Base-by-base conservation (phyloP, 2,113 vertebrate genomes). In the Manacus vitellinus region DNA sequence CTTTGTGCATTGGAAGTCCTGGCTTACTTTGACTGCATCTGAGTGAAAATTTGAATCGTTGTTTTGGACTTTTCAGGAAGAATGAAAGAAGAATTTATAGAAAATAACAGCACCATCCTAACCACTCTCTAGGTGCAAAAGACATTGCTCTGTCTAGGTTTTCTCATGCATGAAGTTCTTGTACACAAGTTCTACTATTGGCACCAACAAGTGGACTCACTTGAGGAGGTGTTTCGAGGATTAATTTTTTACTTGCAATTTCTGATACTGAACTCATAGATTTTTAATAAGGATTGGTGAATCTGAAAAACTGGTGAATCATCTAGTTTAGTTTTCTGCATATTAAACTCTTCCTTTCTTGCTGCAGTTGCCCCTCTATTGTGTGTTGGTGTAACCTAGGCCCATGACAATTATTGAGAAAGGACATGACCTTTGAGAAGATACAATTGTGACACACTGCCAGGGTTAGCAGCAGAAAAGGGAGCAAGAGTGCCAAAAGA, bases 1-100 rank as follows among this genome's bases (percentile, higher is more conserved):
- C 95, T 97, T 96, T 96, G 89, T 94, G 43, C 65, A 46, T 58
- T 96, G 80, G 89, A 91, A 94, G 91, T 85, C 80, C 92, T 91
- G 88, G 83, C 62, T 94, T 92, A 66, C 87, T 96, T 94, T 87
- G 56, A 91, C 43, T 85, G 49, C 52, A 70, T 89, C 73, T 94
- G 85, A 61, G 46, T 47, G 46, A 94, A 94, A 93, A 94, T 89
- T 85, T 81, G n/a, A 52, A 88, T 75, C n/a, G 21, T 44, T 22
- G 49, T 68, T 89, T 74, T 47, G 61, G 73, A 81, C 43, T 95
- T 94, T 65, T 66, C 70, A 70, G 54, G 58, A 92, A 84, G 72
- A 66, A 54, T 27, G 41, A 68, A 72, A 71, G 27, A 78, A 59
- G 37, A 51, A 75, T 7, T 52, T 68, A 41, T 15, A 31, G 73